These are phyloP conservation scores for Hemibagrus wyckioides DNA, from an alignment of 2,113 vertebrate genomes.

Conservation along the genomic window DNA sequence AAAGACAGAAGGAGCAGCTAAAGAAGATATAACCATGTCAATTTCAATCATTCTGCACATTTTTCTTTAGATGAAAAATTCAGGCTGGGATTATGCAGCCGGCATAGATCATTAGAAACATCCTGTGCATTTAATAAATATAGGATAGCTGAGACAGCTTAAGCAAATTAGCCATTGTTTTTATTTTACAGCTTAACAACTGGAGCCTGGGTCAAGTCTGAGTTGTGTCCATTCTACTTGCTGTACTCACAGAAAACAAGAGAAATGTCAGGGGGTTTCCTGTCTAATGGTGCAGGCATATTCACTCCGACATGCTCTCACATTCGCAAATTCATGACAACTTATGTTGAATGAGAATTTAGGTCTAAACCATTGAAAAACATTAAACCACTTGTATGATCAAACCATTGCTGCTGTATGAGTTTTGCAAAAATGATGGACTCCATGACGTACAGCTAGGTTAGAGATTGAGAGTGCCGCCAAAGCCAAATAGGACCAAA, in stretches of 20 bases:
- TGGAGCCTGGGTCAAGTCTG: conserved; percentile 5
- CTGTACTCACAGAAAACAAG: not conserved
- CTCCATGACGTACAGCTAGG: not conserved
- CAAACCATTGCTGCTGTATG: not conserved
- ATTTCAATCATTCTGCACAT: not conserved
- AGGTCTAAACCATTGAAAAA: not conserved
- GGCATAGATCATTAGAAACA: not conserved
- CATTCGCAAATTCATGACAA: not conserved
- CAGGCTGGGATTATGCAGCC: not conserved
- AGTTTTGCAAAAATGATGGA: not conserved
- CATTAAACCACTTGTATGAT: not conserved
- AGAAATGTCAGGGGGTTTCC: not conserved
- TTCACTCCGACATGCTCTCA: not conserved
- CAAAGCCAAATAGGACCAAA: not conserved
- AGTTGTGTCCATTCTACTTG: not conserved
- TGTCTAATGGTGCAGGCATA: not conserved
- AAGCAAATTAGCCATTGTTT: not conserved
- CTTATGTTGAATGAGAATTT: not conserved
- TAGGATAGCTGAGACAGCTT: not conserved
- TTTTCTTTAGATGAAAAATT: not conserved
- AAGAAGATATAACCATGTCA: not conserved
- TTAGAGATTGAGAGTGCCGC: not conserved
- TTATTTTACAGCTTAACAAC: not conserved
- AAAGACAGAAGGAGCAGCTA: not conserved
- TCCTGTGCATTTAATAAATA: not conserved